Conservation (phyloP, 2,797 vertebrate species). For the Muscicapa comitata region DNA sequence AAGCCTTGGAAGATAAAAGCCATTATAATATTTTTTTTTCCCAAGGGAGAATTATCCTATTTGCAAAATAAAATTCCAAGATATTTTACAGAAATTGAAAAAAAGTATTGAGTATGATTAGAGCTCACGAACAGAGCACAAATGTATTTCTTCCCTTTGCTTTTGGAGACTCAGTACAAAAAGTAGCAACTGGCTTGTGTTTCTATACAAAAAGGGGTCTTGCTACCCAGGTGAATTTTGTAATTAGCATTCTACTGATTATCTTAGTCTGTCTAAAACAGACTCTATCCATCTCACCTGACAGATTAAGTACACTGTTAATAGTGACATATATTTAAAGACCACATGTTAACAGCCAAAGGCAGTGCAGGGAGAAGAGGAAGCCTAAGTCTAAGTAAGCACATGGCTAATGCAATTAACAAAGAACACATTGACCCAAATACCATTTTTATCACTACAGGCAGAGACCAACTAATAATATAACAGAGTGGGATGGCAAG, state of each 20-base stretch:
- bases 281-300: conserved; percentile 4
- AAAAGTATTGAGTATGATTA: background rate
- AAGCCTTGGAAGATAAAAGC: background rate
- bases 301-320: conserved; percentile 13
- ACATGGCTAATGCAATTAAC: conserved; percentile 60
- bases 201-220: background rate
- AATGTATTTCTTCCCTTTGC: background rate
- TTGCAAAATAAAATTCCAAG: background rate
- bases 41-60: background rate
- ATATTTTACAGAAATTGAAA: background rate
- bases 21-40: background rate
- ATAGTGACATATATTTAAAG: conserved; percentile 41
- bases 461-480: background rate
- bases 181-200: background rate
- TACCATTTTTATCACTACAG: background rate
- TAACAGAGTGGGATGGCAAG: background rate
- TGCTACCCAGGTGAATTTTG: background rate
- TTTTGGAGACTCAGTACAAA: background rate
- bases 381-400: conserved; percentile 8
- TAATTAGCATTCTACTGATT: background rate
- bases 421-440: conserved; percentile 54
- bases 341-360: background rate
- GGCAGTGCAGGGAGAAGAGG: background rate
- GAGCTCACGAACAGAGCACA: background rate
- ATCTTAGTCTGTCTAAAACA: conserved; percentile 19